Evolutionary conservation across 2,888 invertebrate genomes (phyloP), one percentile per base, ranked within the genome.

Genomic region (Lasioglossum calceatum): DNA sequence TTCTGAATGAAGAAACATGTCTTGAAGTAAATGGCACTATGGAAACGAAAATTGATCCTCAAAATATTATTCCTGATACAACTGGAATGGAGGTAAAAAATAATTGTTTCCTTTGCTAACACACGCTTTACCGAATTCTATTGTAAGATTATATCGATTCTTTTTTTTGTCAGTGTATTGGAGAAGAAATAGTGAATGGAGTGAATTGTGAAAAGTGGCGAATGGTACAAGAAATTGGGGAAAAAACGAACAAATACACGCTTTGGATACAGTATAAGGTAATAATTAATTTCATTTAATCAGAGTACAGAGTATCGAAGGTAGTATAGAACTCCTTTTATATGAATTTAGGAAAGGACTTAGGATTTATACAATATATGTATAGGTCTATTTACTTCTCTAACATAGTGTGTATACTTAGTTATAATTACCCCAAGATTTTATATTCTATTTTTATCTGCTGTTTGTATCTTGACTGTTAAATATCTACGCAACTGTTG

Each of bases 231-330:
- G 96, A 96, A 0, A 96, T 97, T 71, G 98, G 98, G 0, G 97
- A 97, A 84, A 99, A 99, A 95, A 96, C 97, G 67, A 99, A 98
- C 95, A 98, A 98, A 86, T 99, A 99, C 94, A 98, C 97, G 0
- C 96, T 99, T 96, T 99, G 98, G 98, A 96, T 99, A 78, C 97
- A 97, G 75, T 97, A 97, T 93, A 97, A 96, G 96, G 97, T 96
- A 92, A 91, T 32, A 61, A 71, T 64, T 64, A 64, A 32, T 64
- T 19, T 64, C 32, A 32, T 64, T 44, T 44, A 44, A 44, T 44
- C 12, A 44, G 44, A 12, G 42, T 10, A 44, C 12, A 44, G 12
- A 61, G 14, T 61, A 61, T 27, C 0, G n/a, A 10, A 58, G 12
- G 12, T 27, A 58, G 10, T 58, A n/a, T n/a, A n/a, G 58, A 58